These are phyloP conservation scores for Dufourea novaeangliae DNA, from an alignment of 1,140 invertebrate species.

Conservation along the genomic window DNA sequence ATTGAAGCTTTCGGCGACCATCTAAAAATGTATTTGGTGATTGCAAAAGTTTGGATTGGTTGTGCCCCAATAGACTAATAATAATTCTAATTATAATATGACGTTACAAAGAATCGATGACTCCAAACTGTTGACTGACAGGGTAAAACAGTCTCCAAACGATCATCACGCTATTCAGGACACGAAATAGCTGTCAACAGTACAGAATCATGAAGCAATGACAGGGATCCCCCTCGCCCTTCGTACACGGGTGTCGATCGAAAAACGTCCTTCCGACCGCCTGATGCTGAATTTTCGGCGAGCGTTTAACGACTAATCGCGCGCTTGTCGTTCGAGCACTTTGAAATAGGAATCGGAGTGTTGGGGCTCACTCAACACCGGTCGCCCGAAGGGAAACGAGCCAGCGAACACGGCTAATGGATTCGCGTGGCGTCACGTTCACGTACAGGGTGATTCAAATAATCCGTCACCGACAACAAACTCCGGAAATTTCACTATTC, in stretches of 20 bases:
- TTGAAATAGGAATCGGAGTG: conserved; percentile 58
- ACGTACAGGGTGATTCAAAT: conserved; percentile 47
- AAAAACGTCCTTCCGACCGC: conserved; percentile 36
- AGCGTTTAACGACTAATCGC: conserved; percentile 56
- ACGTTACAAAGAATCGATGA: no score
- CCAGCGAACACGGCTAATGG: conserved; percentile 64
- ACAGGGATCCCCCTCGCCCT: no score
- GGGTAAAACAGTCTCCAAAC: not conserved
- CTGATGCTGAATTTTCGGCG: conserved; percentile 52
- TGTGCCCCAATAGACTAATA: no score
- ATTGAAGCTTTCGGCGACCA: no score
- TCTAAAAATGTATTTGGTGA: no score
- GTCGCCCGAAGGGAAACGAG: conserved; percentile 58
- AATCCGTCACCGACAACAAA: not conserved
- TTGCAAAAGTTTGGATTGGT: no score
- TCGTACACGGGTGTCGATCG: not conserved
- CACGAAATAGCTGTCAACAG: not conserved
- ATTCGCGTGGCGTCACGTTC: conserved; percentile 64
- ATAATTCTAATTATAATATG: no score
- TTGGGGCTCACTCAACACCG: conserved; percentile 36
- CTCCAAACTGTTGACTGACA: no score
- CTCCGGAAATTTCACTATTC: not conserved
- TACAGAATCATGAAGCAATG: not conserved
- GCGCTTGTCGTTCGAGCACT: conserved; percentile 55
- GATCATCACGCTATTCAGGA: not conserved